phyloP scores from a whole-genome alignment of 2,888 invertebrate genomes.

The Lysandra bellargus region DNA sequence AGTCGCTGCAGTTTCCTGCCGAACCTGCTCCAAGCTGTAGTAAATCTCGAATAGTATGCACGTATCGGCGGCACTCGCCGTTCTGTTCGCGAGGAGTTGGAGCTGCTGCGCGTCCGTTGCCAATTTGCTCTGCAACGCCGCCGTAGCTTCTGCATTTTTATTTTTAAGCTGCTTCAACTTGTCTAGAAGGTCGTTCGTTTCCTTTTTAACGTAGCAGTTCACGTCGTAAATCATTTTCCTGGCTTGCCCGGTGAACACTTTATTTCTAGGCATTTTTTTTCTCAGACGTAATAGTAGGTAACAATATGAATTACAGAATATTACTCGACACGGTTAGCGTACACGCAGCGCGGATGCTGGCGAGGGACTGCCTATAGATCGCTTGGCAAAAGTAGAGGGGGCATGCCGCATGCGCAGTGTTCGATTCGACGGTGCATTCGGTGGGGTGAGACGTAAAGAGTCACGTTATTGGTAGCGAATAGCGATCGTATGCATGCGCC shows the following conservation, averaged over 20 bases:
- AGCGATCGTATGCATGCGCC: too few relatives aligned
- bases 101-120: background rate
- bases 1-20: background rate
- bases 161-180: conserved; percentile 31
- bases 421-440: background rate
- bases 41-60: background rate
- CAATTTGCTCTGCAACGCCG: background rate
- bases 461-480: background rate
- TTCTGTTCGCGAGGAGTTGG: background rate
- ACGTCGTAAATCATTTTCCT: conserved; percentile 33
- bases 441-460: background rate
- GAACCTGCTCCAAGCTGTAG: background rate
- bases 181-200: conserved; percentile 28
- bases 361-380: background rate
- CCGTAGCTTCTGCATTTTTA: conserved; percentile 38
- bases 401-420: background rate
- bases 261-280: conserved; percentile 23
- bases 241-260: conserved; percentile 26
- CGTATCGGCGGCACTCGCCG: background rate
- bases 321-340: background rate
- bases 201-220: conserved; percentile 31
- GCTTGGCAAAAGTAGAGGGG: background rate
- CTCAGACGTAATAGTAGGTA: background rate
- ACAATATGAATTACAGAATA: background rate
- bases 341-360: background rate